phyloP scores from a whole-genome alignment of 2,797 vertebrate genomes.

The Lepus townsendii region DNA sequence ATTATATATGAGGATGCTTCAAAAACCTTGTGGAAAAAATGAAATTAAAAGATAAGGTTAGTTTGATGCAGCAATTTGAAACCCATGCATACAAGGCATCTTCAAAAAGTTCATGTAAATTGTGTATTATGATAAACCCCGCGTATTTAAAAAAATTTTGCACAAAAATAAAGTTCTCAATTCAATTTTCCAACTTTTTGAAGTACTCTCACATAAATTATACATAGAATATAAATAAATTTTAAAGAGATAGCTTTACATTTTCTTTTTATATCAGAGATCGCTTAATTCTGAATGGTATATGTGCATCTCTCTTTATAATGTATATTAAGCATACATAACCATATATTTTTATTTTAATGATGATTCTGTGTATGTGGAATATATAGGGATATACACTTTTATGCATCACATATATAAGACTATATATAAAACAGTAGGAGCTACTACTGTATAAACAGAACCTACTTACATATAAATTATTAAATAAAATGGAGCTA shows the following conservation, averaged over 20 bases:
- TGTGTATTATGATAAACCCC: too few relatives aligned
- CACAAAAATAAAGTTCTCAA: too few relatives aligned
- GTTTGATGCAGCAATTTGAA: too few relatives aligned
- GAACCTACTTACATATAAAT: background rate
- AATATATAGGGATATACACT: background rate
- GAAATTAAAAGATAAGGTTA: too few relatives aligned
- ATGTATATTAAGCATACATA: background rate
- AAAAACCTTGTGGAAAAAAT: too few relatives aligned
- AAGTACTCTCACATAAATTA: background rate
- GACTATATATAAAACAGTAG: background rate
- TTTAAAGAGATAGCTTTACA: background rate
- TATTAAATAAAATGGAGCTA: background rate
- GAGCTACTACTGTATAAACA: background rate
- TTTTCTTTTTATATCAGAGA: background rate
- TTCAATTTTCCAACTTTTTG: too few relatives aligned
- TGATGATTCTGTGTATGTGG: background rate
- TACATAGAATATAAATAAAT: background rate
- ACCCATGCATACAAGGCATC: too few relatives aligned
- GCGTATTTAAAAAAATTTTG: too few relatives aligned
- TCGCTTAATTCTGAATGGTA: background rate
- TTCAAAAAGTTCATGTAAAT: too few relatives aligned
- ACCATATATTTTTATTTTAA: background rate
- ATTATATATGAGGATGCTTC: background rate
- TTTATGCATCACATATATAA: background rate
- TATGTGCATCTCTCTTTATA: background rate